A percentile compares a stretch with the other conserved stretches of the same genome.
Conservation (phyloP, 2,888 invertebrate genomes). For the Drosophila acutilabella region DNA sequence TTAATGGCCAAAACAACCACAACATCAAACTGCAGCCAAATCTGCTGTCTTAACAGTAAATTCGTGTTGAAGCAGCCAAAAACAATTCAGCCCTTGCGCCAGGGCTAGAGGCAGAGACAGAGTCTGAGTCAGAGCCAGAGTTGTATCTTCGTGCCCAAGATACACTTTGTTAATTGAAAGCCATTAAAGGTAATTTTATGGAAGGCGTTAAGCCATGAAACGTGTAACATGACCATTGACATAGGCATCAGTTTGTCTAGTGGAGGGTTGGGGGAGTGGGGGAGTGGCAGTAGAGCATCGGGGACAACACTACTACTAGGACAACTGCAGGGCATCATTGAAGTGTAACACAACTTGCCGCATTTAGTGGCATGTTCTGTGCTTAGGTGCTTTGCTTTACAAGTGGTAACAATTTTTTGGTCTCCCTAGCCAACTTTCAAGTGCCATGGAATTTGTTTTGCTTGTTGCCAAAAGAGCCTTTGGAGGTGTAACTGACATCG, state of each 20-base stretch:
- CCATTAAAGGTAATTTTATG: conserved; percentile 86
- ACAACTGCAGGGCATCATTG: conserved; percentile 47
- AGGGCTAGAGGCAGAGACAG: conserved; percentile 10
- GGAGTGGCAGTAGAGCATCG: neutral
- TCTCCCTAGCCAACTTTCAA: conserved; percentile 23
- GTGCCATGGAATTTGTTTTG: conserved; percentile 74
- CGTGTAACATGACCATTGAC: conserved; percentile 84
- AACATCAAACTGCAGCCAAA: conserved; percentile 16
- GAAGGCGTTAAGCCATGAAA: conserved; percentile 85
- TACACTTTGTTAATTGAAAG: conserved; percentile 85
- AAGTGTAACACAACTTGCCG: conserved; percentile 58
- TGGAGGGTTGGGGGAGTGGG: neutral
- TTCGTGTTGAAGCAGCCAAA: conserved; percentile 46
- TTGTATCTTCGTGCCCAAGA: conserved; percentile 76
- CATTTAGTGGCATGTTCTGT: conserved; percentile 54
- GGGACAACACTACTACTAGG: conserved; percentile 26
- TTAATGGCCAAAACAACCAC: conserved; percentile 48
- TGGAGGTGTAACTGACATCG: conserved; percentile 38
- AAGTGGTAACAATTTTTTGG: conserved; percentile 62
- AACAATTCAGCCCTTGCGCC: conserved; percentile 20
- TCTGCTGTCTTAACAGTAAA: conserved; percentile 61
- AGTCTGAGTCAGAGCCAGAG: conserved; percentile 12
- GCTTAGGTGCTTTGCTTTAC: conserved; percentile 61
- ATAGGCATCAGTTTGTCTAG: conserved; percentile 48
- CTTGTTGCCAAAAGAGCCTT: conserved; percentile 43